A percentile compares a stretch with the other conserved stretches of the same genome.
phyloP scores from a whole-genome alignment of 1,140 invertebrate species.

The Hermetia illucens region DNA sequence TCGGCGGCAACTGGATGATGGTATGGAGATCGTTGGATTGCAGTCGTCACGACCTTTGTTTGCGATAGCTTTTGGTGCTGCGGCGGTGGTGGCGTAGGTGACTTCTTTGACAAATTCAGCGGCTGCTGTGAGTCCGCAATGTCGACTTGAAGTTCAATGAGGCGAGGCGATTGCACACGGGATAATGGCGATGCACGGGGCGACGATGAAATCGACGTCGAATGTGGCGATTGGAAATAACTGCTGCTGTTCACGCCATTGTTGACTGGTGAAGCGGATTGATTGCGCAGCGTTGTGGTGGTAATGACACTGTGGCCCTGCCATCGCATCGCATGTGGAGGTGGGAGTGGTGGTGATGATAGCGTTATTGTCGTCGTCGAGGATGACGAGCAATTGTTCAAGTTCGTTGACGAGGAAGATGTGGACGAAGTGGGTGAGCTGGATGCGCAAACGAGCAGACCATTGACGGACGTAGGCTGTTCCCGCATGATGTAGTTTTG shows the following conservation, averaged over 20 bases:
- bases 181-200: slow-evolving; percentile 33
- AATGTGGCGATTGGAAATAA: slow-evolving; percentile 18
- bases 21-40: slow-evolving; percentile 22
- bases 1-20: slow-evolving; percentile 19
- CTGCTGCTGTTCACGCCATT: slow-evolving; percentile 14
- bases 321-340: slow-evolving; percentile 18
- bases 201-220: slow-evolving; percentile 35
- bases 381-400: slow-evolving; percentile 9
- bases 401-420: slow-evolving; percentile 8
- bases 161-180: slow-evolving; percentile 24
- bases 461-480: slow-evolving; percentile 23
- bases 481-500: slow-evolving; percentile 77
- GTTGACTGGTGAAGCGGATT: slow-evolving; percentile 21
- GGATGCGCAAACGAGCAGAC: slow-evolving; percentile 16
- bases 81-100: slow-evolving; percentile 58
- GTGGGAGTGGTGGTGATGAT: slow-evolving; percentile 8
- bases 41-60: slow-evolving; percentile 18
- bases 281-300: slow-evolving; percentile 31
- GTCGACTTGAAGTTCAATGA: slow-evolving; percentile 62
- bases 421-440: slow-evolving; percentile 2
- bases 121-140: slow-evolving; percentile 69
- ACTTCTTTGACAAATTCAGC: slow-evolving; percentile 77
- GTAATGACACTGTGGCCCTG: slow-evolving; percentile 33
- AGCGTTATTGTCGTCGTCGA: slow-evolving; percentile 11
- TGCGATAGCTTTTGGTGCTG: slow-evolving; percentile 28